Evolutionary conservation across 2,113 vertebrate genomes (phyloP), one percentile per base, ranked within the genome.

Genomic region (Physeter macrocephalus): DNA sequence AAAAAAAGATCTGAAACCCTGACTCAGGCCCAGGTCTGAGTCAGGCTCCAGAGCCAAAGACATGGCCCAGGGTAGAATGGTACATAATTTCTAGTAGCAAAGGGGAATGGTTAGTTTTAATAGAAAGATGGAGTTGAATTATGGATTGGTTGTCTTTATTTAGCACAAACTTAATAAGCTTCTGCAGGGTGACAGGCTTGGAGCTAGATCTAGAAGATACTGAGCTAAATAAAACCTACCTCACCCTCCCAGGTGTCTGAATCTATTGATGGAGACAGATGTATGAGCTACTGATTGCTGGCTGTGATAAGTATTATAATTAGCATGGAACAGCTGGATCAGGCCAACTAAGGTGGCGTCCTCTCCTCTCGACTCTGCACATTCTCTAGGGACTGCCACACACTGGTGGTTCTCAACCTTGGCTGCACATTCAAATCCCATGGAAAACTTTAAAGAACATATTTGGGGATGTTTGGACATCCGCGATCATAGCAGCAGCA

Each of bases 331-430:
- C n/a, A 54, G 54, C 81, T 15, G 17, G 69, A 25, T 15, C 0
- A 3, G n/a, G 64, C 18, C 66, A 34, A 0, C 25, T 1, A 8
- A 66, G 14, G 18, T 11, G 54, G 18, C 21, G 0, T 2, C 43
- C 49, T 67, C 29, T 23, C 39, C 12, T 23, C 10, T 11, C 13
- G 39, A 6, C 41, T 15, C 54, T 18, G 39, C 4, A 0, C 2
- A 0, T 0, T 59, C 59, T 20, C 36, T 8, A 2, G 66, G 36
- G 11, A 71, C 15, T 25, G 27, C 34, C 52, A 13, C 1, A 2
- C 1, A 0, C 71, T 2, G 4, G 6, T 49, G 46, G 3, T 15
- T 31, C 13, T 67, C 82, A 41, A 12, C 41, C 4, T 17, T 61
- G 17, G 3, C 80, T 43, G 31, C n/a, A 0, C 4, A 3, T 66